phyloP scores from a whole-genome alignment of 1,140 invertebrate genomes.

The Zeugodacus cucurbitae region DNA sequence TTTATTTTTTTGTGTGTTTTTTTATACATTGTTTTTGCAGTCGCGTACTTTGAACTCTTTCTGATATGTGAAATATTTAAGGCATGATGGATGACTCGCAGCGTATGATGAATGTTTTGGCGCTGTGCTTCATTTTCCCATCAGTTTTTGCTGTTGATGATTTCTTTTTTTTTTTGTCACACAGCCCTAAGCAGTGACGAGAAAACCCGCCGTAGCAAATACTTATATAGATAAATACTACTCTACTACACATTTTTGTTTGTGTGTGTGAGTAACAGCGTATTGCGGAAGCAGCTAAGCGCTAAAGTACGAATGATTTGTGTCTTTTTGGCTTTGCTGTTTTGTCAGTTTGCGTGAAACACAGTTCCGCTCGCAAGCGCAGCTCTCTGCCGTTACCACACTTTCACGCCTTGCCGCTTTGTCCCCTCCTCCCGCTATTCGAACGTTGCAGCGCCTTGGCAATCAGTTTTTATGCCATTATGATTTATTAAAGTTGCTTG shows the following conservation, averaged over 20 bases:
- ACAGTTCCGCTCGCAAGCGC: neutral
- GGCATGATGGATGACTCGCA: conserved; percentile 34
- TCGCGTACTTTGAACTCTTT: conserved; percentile 32
- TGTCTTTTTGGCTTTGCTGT: conserved; percentile 18
- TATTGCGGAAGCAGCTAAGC: neutral
- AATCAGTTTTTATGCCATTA: conserved; percentile 26
- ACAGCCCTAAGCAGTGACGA: neutral
- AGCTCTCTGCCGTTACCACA: neutral
- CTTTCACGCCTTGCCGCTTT: neutral
- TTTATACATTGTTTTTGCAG: neutral
- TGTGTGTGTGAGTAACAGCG: neutral
- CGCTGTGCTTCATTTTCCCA: conserved; percentile 6
- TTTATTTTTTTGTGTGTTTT: neutral
- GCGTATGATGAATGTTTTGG: conserved; percentile 35
- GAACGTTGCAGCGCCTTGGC: neutral
- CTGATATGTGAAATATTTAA: conserved; percentile 37
- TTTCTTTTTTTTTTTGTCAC: neutral
- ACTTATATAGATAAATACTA: neutral
- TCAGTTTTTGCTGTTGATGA: neutral
- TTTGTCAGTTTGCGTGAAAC: conserved; percentile 20
- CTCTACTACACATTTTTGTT: neutral
- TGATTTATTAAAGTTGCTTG: conserved; percentile 34
- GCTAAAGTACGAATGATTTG: conserved; percentile 36
- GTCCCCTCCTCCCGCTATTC: neutral
- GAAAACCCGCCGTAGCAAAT: neutral